phyloP scores from a whole-genome alignment of 2,888 invertebrate species.

The Protophormia terraenovae region DNA sequence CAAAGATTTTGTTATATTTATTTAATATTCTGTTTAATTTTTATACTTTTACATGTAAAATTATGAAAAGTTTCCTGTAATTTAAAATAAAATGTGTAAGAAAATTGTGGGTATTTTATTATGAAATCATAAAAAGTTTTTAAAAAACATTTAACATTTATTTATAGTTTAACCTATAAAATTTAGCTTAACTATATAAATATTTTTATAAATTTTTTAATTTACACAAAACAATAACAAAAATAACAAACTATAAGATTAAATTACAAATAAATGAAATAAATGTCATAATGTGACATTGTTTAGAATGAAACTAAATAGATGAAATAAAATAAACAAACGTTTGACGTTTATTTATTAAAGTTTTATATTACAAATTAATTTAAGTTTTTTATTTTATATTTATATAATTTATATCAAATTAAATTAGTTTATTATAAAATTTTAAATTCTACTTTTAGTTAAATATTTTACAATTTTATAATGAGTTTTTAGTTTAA shows the following conservation, averaged over 20 bases:
- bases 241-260: background rate
- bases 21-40: background rate
- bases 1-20: background rate
- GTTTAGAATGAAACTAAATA: too few species aligned
- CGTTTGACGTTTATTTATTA: background rate
- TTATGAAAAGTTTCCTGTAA: constrained; percentile 24
- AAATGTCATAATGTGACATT: too few species aligned
- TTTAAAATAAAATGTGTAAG: background rate
- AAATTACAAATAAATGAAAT: background rate
- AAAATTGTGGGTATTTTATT: background rate
- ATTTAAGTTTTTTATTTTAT: background rate
- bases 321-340: background rate
- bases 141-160: constrained; percentile 53
- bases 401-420: background rate
- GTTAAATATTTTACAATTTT: background rate
- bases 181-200: background rate
- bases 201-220: background rate
- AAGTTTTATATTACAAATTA: background rate
- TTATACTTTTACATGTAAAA: constrained; percentile 15
- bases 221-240: constrained; percentile 12
- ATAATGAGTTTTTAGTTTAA: too few species aligned
- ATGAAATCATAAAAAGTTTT: constrained; percentile 11
- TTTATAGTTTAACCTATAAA: constrained; percentile 10
- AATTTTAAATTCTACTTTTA: background rate
- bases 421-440: background rate